Percentiles rank a stretch among this genome's conserved stretches.
These are phyloP conservation scores for Stomorhina lunata DNA, from an alignment of 2,888 invertebrate species.

Conservation along the genomic window DNA sequence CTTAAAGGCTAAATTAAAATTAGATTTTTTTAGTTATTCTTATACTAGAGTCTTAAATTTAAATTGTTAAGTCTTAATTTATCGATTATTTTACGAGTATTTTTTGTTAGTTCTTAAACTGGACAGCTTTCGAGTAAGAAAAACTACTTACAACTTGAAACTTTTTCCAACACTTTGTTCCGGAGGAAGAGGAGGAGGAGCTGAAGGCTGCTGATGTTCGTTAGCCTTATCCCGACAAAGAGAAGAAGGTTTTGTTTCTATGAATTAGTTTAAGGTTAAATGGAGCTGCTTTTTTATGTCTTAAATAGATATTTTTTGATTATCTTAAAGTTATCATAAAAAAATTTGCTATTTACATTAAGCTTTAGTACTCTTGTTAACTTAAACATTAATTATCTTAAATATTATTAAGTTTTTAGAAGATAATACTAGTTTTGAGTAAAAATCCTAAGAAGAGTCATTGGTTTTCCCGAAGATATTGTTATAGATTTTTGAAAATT, in stretches of 20 bases:
- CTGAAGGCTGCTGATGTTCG: background rate
- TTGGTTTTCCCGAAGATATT: background rate
- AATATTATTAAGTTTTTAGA: too few relatives aligned
- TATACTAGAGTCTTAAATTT: background rate
- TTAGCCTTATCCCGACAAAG: slow-evolving; percentile 19
- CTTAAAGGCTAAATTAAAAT: background rate
- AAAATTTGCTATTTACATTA: slow-evolving; percentile 4
- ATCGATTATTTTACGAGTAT: background rate
- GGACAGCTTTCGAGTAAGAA: slow-evolving; percentile 22
- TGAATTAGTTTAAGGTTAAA: background rate
- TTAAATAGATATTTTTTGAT: slow-evolving; percentile 7
- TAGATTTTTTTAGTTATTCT: too few relatives aligned
- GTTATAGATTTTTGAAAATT: background rate
- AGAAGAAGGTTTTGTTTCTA: background rate
- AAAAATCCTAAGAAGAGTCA: too few relatives aligned
- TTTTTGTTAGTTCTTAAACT: too few relatives aligned
- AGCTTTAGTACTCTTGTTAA: background rate
- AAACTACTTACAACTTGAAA: slow-evolving; percentile 21
- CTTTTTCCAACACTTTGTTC: slow-evolving; percentile 2
- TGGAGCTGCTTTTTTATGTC: background rate
- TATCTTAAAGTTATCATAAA: slow-evolving; percentile 18
- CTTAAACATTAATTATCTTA: too few relatives aligned
- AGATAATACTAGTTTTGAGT: too few relatives aligned
- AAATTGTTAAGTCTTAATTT: slow-evolving; percentile 43
- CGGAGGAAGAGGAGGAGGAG: slow-evolving; percentile 30